These are phyloP conservation scores for Xestia ashworthii DNA, from an alignment of 2,888 invertebrate species.

Conservation along the genomic window DNA sequence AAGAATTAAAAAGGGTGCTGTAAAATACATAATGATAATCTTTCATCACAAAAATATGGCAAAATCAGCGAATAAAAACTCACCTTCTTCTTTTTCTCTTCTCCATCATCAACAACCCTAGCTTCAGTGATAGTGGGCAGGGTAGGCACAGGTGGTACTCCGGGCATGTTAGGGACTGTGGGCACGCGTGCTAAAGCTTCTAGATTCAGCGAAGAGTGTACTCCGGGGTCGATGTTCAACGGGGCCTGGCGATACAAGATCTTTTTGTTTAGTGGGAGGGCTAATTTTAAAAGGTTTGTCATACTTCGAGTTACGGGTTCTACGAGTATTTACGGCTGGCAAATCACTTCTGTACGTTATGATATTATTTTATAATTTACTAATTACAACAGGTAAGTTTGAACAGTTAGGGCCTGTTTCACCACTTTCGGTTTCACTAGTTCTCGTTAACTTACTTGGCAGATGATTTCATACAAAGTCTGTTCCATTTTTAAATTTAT, in stretches of 20 bases:
- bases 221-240: conserved; percentile 97
- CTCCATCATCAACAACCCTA: conserved; percentile 92
- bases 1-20: conserved; percentile 11
- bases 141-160: conserved; percentile 95
- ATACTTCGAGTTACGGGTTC: conserved; percentile 47
- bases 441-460: too few species aligned
- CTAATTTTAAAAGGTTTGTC: conserved; percentile 15
- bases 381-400: not conserved
- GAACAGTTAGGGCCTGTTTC: not conserved
- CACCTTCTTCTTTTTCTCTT: conserved; percentile 77
- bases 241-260: conserved; percentile 88
- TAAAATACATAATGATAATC: not conserved
- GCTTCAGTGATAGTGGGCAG: conserved; percentile 97
- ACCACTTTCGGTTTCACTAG: too few species aligned
- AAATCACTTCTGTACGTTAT: not conserved
- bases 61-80: conserved; percentile 30
- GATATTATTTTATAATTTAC: not conserved
- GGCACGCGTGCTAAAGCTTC: conserved; percentile 91
- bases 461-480: too few species aligned
- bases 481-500: too few species aligned
- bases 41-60: not conserved
- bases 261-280: conserved; percentile 67
- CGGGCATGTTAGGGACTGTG: conserved; percentile 93
- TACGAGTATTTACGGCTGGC: not conserved
- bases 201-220: conserved; percentile 97